A percentile compares a stretch with the other conserved stretches of the same genome.
Evolutionary conservation across 2,888 invertebrate genomes (phyloP).

Genomic region (Mycalesis mineus): DNA sequence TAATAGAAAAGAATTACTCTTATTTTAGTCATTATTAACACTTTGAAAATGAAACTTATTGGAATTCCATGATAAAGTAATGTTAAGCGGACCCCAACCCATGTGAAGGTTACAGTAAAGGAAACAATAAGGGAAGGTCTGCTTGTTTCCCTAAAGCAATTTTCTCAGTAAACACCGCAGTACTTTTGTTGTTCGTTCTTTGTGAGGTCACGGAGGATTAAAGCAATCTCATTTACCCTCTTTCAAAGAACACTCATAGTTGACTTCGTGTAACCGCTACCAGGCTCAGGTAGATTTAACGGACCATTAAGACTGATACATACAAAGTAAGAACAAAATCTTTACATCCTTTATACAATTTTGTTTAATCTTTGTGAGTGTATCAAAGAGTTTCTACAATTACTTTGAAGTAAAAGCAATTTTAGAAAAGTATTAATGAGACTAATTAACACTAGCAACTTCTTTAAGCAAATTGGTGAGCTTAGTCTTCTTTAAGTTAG

Average conservation of each 20-base stretch:
- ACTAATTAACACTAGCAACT: no score
- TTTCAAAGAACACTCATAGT: slow-evolving; percentile 48
- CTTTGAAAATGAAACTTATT: no score
- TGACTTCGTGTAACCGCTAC: slow-evolving; percentile 58
- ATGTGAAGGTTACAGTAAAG: not conserved
- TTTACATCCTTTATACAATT: slow-evolving; percentile 4
- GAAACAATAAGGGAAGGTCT: not conserved
- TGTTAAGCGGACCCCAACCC: no score
- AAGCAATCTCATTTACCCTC: slow-evolving; percentile 60
- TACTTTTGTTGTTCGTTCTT: slow-evolving; percentile 4
- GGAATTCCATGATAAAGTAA: no score
- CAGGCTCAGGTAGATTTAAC: slow-evolving; percentile 55
- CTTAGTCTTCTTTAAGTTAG: no score
- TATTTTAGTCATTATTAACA: no score
- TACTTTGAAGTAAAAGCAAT: no score
- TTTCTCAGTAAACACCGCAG: not conserved
- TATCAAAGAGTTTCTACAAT: not conserved
- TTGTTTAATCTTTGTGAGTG: not conserved
- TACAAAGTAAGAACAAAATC: slow-evolving; percentile 14
- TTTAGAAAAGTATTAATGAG: no score
- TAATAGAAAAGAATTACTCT: no score
- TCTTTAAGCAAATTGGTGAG: no score
- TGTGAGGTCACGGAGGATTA: slow-evolving; percentile 55
- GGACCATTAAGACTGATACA: slow-evolving; percentile 59
- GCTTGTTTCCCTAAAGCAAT: slow-evolving; percentile 1